phyloP scores from a whole-genome alignment of 2,797 vertebrate genomes.

The Lagocephalus sceleratus region DNA sequence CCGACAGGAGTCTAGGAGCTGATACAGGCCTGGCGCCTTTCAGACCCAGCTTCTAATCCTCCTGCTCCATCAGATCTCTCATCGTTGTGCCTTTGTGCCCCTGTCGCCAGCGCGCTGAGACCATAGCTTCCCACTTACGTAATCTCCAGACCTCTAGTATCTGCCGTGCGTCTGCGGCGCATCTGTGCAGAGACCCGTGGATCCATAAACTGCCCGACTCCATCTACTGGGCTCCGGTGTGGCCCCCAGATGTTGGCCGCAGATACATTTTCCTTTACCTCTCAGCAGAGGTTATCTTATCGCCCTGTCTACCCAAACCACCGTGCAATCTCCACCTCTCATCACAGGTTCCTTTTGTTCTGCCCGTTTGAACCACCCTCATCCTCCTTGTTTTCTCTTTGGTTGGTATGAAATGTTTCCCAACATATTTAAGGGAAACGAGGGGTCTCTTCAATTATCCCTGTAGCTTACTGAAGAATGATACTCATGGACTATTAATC shows the following conservation, averaged over 20 bases:
- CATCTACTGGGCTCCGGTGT: slow-evolving; percentile 73
- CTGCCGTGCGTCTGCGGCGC: slow-evolving; percentile 55
- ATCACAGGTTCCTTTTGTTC: slow-evolving; percentile 65
- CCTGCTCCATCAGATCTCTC: slow-evolving; percentile 78
- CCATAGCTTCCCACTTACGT: slow-evolving; percentile 62
- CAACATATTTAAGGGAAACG: slow-evolving; percentile 19
- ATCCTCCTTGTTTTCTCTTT: slow-evolving; percentile 51
- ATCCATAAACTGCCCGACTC: slow-evolving; percentile 56
- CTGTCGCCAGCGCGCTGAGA: slow-evolving; percentile 58
- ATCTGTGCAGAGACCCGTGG: slow-evolving; percentile 47
- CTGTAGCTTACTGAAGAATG: background rate
- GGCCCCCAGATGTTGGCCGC: slow-evolving; percentile 67
- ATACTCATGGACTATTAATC: background rate
- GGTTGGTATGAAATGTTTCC: slow-evolving; percentile 38
- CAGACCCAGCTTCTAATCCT: slow-evolving; percentile 79
- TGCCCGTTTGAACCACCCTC: slow-evolving; percentile 66
- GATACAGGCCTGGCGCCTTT: slow-evolving; percentile 81
- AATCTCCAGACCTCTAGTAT: slow-evolving; percentile 74
- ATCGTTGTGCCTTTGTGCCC: slow-evolving; percentile 67
- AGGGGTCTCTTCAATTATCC: slow-evolving; percentile 22
- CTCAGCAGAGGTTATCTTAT: slow-evolving; percentile 77
- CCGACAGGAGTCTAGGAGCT: slow-evolving; percentile 68
- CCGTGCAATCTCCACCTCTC: slow-evolving; percentile 61
- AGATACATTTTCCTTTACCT: slow-evolving; percentile 79
- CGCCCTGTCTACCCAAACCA: slow-evolving; percentile 61